These are phyloP conservation scores for Gonioctena quinquepunctata DNA, from an alignment of 1,140 invertebrate species.

Conservation along the genomic window DNA sequence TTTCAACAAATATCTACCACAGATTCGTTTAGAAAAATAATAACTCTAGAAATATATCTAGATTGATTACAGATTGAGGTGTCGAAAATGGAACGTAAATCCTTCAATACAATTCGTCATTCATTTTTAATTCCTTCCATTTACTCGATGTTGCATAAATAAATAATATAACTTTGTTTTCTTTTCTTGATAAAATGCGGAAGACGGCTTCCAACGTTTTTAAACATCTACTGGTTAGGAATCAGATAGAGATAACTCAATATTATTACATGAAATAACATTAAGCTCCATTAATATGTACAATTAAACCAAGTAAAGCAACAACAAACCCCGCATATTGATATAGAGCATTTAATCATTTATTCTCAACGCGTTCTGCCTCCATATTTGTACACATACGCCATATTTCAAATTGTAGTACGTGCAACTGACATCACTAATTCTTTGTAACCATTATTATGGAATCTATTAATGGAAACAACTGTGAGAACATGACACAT, in stretches of 20 bases:
- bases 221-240: no score
- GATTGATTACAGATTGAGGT: no score
- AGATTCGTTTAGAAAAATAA: no score
- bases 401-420: slow-evolving; percentile 22
- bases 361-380: slow-evolving; percentile 21
- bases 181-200: no score
- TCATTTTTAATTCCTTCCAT: no score
- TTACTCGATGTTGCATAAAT: no score
- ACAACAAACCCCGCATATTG: slow-evolving; percentile 27
- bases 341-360: slow-evolving; percentile 22
- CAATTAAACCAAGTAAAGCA: slow-evolving; percentile 27
- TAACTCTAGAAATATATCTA: no score
- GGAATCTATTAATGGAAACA: background rate
- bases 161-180: no score
- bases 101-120: no score
- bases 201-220: no score
- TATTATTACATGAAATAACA: background rate
- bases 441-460: background rate
- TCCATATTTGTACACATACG: slow-evolving; percentile 23
- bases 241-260: slow-evolving; percentile 8
- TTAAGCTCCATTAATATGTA: slow-evolving; percentile 30
- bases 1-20: no score
- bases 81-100: no score
- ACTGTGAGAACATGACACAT: background rate
- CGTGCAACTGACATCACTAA: background rate